Percentiles rank a stretch among this genome's conserved stretches.
Conservation (phyloP, 2,797 vertebrate genomes). For the Brachyrhaphis roseni region DNA sequence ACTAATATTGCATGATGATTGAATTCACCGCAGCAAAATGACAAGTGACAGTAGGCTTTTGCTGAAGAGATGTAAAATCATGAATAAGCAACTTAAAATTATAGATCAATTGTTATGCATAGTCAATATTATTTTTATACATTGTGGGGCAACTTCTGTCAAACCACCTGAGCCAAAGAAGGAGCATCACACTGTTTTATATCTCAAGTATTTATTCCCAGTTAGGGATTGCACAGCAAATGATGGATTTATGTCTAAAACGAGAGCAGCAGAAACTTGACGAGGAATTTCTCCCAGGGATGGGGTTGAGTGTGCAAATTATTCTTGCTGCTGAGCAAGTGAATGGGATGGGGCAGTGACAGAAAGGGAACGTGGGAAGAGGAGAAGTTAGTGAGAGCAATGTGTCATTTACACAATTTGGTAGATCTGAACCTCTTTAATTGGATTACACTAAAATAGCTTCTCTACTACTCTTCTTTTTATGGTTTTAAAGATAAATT, state of each 20-base stretch:
- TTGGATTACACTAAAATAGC: neutral
- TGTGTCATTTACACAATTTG: neutral
- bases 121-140: neutral
- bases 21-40: constrained; percentile 21
- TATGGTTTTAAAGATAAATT: neutral
- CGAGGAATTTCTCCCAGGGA: constrained; percentile 60
- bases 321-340: constrained; percentile 44
- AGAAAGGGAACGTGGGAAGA: constrained; percentile 49
- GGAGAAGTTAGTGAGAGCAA: constrained; percentile 24
- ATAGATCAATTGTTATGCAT: neutral
- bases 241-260: constrained; percentile 60
- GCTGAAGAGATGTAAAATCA: neutral
- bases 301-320: constrained; percentile 23
- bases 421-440: constrained; percentile 11
- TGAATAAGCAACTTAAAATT: neutral
- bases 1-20: constrained; percentile 21
- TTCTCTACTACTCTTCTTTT: neutral
- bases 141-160: constrained; percentile 7
- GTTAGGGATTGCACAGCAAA: constrained; percentile 48
- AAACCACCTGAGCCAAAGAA: constrained; percentile 25
- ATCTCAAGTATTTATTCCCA: constrained; percentile 57
- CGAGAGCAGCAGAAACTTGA: constrained; percentile 54
- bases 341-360: constrained; percentile 37
- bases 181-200: constrained; percentile 35
- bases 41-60: neutral